Evolutionary conservation across 1,140 invertebrate genomes (phyloP), one percentile per base, ranked within the genome.

Genomic region (Drosophila nigrodunni): DNA sequence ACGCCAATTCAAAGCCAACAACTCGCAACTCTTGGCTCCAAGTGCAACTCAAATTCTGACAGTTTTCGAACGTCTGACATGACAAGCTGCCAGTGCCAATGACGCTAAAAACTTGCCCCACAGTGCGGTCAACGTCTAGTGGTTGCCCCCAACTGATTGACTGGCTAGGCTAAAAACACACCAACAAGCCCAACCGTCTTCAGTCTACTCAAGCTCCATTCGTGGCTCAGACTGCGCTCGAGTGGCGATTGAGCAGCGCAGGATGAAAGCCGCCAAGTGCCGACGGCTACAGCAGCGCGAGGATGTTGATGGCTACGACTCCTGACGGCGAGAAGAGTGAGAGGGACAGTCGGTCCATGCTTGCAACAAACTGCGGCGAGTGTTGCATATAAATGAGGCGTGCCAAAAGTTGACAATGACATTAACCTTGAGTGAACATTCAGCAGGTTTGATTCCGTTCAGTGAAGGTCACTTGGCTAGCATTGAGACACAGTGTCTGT

Each of bases 391-490:
- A 79, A 87, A 82, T 82, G 83, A 88, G 83, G 69, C 66, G 68
- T 88, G 66, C 66, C 83, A 75, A 79, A 86, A 82, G 77, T 80
- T 88, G 82, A 88, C 83, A 87, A 88, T 77, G 77, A 87, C 82
- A 87, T 88, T 82, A 80, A 88, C 82, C 82, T 88, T 82, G 82
- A 88, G 74, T 77, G 49, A 41, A 54, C 58, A 41, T 58, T 49
- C 54, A 71, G 43, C 72, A 47, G 62, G 47, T 58, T 74, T 55
- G 54, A 39, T 46, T 13, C 30, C 21, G 1, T 21, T 30, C 25
- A 47, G 25, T 43, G 55, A 58, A 58, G 55, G 37, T 58, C 55
- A 39, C 35, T 55, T 9, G 8, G 35, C 50, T 34, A 55, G 2
- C n/a, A 34, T 47, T 47, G 46, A 18, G 46, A 47, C 46, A 7